Evolutionary conservation across 2,797 vertebrate species (phyloP).

Genomic region (Hafferia zeledoni): DNA sequence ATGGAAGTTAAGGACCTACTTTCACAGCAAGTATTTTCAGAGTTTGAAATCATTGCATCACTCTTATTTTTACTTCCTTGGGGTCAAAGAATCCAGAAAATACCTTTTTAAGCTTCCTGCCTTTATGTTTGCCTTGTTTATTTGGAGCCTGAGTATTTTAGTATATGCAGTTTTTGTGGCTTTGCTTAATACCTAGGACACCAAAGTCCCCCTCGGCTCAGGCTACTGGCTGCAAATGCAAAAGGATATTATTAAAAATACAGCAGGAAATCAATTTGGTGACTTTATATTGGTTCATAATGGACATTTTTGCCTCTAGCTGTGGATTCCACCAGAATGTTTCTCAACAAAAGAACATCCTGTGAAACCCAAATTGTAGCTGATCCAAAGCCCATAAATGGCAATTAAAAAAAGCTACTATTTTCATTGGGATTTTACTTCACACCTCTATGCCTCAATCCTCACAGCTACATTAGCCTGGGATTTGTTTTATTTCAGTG

Average conservation of each 20-base stretch:
- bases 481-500: background rate
- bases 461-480: background rate
- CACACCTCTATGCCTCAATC: background rate
- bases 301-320: background rate
- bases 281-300: background rate
- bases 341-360: background rate
- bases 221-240: background rate
- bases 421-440: background rate
- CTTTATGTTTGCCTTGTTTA: background rate
- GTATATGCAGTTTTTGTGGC: background rate
- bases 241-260: conserved; percentile 43
- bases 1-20: background rate
- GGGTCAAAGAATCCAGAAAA: background rate
- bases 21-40: background rate
- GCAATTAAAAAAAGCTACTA: background rate
- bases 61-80: background rate
- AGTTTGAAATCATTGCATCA: background rate
- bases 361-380: background rate
- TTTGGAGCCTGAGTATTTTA: background rate
- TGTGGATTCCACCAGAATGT: background rate
- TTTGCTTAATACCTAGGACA: background rate
- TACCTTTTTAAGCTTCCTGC: background rate
- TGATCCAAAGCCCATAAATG: background rate
- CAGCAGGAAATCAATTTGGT: conserved; percentile 31
- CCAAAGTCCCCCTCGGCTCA: background rate